A percentile compares a stretch with the other conserved stretches of the same genome.
phyloP scores from a whole-genome alignment of 2,797 vertebrate species.

The Tokudaia tokunoshimensis region DNA sequence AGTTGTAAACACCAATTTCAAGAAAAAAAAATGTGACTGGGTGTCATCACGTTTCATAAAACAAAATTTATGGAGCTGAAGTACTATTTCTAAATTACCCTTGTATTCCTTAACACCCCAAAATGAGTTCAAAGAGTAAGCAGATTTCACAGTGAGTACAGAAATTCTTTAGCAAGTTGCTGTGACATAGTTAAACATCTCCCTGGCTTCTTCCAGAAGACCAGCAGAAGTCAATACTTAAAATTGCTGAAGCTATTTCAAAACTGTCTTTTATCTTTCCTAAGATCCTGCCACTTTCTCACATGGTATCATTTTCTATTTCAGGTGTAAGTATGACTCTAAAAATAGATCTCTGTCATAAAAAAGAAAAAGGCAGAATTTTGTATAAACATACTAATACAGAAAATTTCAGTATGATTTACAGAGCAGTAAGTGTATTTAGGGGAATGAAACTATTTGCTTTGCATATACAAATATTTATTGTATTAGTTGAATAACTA shows the following conservation, averaged over 20 bases:
- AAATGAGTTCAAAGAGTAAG: slow-evolving; percentile 53
- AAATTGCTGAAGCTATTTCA: slow-evolving; percentile 68
- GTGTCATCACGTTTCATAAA: neutral
- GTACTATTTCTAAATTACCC: neutral
- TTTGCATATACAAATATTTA: slow-evolving; percentile 6
- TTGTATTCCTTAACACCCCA: neutral
- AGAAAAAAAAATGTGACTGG: neutral
- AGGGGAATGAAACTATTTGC: neutral
- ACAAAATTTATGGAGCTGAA: neutral
- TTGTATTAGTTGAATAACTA: slow-evolving; percentile 66
- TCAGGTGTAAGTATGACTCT: slow-evolving; percentile 59
- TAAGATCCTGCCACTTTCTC: slow-evolving; percentile 54
- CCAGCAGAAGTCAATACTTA: slow-evolving; percentile 39
- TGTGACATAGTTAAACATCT: slow-evolving; percentile 10
- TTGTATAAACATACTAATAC: neutral
- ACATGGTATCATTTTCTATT: slow-evolving; percentile 69
- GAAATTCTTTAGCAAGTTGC: slow-evolving; percentile 23
- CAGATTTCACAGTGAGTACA: slow-evolving; percentile 34
- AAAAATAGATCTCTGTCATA: slow-evolving; percentile 7
- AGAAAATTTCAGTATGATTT: slow-evolving; percentile 50
- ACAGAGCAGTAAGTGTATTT: neutral
- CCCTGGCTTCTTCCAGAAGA: slow-evolving; percentile 26
- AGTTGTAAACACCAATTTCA: neutral
- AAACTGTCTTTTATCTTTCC: slow-evolving; percentile 62
- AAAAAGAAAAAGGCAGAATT: slow-evolving; percentile 39